Percentiles rank a stretch among this genome's conserved stretches.
Evolutionary conservation across 2,888 invertebrate genomes (phyloP).

Genomic region (Hipparchia semele): DNA sequence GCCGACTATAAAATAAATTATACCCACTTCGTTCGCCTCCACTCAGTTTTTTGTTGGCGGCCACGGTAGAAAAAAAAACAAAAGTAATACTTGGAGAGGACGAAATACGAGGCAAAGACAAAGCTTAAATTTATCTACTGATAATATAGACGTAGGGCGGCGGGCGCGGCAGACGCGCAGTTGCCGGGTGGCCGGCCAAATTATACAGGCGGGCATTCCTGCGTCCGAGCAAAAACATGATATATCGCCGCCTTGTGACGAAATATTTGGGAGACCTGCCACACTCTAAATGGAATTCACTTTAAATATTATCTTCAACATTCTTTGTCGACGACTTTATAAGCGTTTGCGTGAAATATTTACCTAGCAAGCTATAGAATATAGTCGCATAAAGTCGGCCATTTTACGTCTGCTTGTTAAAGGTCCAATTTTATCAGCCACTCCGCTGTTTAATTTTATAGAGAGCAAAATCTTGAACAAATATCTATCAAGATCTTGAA

Average conservation of each 20-base stretch:
- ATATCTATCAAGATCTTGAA: background rate
- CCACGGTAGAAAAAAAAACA: slow-evolving; percentile 71
- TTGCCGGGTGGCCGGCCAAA: slow-evolving; percentile 77
- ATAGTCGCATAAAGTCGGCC: background rate
- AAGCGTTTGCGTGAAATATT: slow-evolving; percentile 46
- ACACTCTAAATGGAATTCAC: slow-evolving; percentile 73
- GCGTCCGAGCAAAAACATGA: slow-evolving; percentile 78
- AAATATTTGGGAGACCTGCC: slow-evolving; percentile 77
- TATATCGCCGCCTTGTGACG: slow-evolving; percentile 79
- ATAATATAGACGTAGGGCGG: slow-evolving; percentile 83
- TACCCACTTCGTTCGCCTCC: slow-evolving; percentile 82
- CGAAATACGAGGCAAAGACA: slow-evolving; percentile 83
- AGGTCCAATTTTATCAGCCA: background rate
- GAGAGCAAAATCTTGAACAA: background rate
- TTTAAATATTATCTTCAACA: slow-evolving; percentile 67
- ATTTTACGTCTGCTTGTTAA: background rate
- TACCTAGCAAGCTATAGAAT: background rate
- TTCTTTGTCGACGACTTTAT: slow-evolving; percentile 67
- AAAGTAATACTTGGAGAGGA: slow-evolving; percentile 80
- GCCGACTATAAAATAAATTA: slow-evolving; percentile 83
- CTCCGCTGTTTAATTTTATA: background rate
- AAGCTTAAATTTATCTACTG: slow-evolving; percentile 83
- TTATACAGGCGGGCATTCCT: slow-evolving; percentile 80
- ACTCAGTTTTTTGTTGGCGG: slow-evolving; percentile 81
- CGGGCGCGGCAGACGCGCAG: slow-evolving; percentile 71